Base-by-base conservation (phyloP, 2,797 vertebrate genomes). In the Takifugu rubripes region DNA sequence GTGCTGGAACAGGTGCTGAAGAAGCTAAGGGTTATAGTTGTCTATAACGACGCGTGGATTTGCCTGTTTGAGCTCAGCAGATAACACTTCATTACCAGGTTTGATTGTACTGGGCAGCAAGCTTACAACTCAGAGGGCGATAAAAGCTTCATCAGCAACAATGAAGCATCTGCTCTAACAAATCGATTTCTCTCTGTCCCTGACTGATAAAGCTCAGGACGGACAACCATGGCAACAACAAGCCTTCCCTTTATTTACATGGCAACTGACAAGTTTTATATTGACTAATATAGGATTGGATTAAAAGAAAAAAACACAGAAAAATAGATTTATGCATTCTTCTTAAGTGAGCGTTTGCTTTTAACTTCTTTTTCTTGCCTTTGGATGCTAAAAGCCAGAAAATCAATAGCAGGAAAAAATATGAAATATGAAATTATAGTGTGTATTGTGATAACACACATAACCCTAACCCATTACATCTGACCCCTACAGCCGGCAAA, bases 321-420 rank as follows among this genome's bases (percentile, higher is more conserved):
- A 40, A 40, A 40, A 40, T 3, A 40, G 36, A 40, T 12, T 33
- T 12, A 40, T 40, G 11, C 5, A 14, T 40, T 40, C 12, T 14
- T 40, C 5, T 14, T 12, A 4, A 12, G 36, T 14, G 12, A 40
- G 12, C 12, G 12, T 40, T 40, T 4, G 36, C 12, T 40, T 40
- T 14, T 12, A 11, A 40, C 58, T 56, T 24, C 31, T 31, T 17
- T 43, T 33, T 52, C 15, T 66, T 36, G 46, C 59, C 50, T 46
- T 29, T 14, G 24, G 16, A 51, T 7, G 5, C 24, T 46, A 68
- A 64, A 21, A 56, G 69, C 54, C 42, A 6, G 43, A 54, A 53
- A 49, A 27, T 66, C 45, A 54, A 54, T 44, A 15, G 21, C 61
- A 68, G 81, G 81, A 75, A 84, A 50, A 55, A 21, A n/a, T 53